Conservation (phyloP, 2,797 vertebrate species). For the Pseudochaenichthys georgianus region DNA sequence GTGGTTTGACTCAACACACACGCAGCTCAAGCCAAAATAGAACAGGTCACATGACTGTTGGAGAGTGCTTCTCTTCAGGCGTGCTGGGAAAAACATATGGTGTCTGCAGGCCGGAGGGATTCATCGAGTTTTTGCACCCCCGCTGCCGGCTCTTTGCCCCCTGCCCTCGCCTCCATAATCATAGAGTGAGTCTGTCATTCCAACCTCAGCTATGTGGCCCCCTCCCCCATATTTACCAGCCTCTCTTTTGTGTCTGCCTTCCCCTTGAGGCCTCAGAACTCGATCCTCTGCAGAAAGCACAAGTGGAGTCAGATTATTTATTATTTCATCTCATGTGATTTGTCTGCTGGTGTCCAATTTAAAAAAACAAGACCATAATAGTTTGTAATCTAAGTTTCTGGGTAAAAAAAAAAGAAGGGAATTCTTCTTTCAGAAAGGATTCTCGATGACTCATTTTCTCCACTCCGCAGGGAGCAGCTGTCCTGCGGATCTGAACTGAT, state of each 20-base stretch:
- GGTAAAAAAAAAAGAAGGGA: slow-evolving; percentile 12
- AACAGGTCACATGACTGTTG: slow-evolving; percentile 71
- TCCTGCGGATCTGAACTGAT: slow-evolving; percentile 31
- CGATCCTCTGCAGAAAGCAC: slow-evolving; percentile 21
- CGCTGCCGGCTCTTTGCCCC: slow-evolving; percentile 13
- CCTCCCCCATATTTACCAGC: slow-evolving; percentile 63
- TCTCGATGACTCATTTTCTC: slow-evolving; percentile 78
- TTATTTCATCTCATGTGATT: slow-evolving; percentile 26
- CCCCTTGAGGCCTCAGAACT: slow-evolving; percentile 24
- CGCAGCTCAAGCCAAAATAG: slow-evolving; percentile 69
- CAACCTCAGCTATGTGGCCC: slow-evolving; percentile 40
- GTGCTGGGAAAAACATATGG: slow-evolving; percentile 51
- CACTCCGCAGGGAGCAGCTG: slow-evolving; percentile 45
- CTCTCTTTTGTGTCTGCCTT: slow-evolving; percentile 43
- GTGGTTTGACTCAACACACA: slow-evolving; percentile 47
- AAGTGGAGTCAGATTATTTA: slow-evolving; percentile 20
- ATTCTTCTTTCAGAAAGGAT: slow-evolving; percentile 10
- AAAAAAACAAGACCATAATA: slow-evolving; percentile 14
- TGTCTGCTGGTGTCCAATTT: slow-evolving; percentile 9
- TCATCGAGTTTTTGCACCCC: slow-evolving; percentile 3
- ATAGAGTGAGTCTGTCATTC: slow-evolving; percentile 45
- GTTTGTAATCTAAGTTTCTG: slow-evolving; percentile 1
- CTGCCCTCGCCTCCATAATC: slow-evolving; percentile 23
- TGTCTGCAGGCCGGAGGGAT: slow-evolving; percentile 30
- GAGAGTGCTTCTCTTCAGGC: slow-evolving; percentile 32